Base-by-base conservation (phyloP, 2,888 invertebrate species). In the Lysandra bellargus region DNA sequence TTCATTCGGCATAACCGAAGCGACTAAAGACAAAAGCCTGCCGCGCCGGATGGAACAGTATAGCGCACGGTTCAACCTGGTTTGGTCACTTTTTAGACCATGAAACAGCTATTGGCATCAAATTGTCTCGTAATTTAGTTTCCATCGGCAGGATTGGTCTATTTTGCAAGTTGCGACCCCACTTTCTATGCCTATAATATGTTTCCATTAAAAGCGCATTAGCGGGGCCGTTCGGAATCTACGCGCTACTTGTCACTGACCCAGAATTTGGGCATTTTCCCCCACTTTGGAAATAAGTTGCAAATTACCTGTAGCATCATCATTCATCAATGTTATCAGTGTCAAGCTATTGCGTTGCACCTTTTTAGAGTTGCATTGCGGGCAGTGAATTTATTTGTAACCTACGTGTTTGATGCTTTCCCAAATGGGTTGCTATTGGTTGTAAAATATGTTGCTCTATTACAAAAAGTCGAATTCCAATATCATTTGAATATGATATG, bases 121-220 rank as follows among this genome's bases (percentile, higher is more conserved):
- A 87, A 90, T 89, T 88, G 84, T 78, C 73, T 78, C 60, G 79
- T 81, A 81, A 83, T 80, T 82, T 80, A 75, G 80, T 80, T 81
- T 78, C 76, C n/a, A 75, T 74, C 73, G 74, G 44, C 61, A 44
- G 12, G 75, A 64, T 75, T 79, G 79, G 74, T 75, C 75, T 75
- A 75, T 79, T 79, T 79, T 75, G 23, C 44, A 60, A 60, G 78
- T 79, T 73, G 40, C 57, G 53, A 79, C 30, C 85, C 88, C 85
- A 90, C 91, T 92, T 92, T 92, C 92, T 87, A 89, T 83, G 83
- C 57, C 80, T 83, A 83, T 84, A 86, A 83, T 83, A 87, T 91
- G 88, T 90, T 90, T 85, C 86, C 87, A 93, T 93, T 93, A 93
- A 91, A 92, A 91, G 88, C 83, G 85, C 92, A 92, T 93, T 93